phyloP scores from a whole-genome alignment of 1,140 invertebrate species.

The Brachionus rotundiformis region DNA sequence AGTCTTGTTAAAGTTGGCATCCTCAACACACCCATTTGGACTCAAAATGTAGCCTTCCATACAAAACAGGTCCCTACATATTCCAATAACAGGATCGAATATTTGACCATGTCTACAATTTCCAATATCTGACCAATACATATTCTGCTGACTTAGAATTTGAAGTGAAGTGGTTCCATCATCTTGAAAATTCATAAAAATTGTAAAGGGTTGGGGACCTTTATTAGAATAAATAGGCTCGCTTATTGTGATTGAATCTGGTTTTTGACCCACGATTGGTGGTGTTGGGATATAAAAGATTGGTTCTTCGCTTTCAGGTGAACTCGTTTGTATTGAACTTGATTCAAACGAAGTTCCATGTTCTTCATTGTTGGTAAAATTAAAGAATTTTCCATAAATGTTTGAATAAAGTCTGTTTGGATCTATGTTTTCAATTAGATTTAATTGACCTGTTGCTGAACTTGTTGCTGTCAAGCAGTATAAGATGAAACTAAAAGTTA shows the following conservation, averaged over 20 bases:
- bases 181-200: conserved; percentile 49
- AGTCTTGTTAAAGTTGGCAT: conserved; percentile 17
- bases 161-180: conserved; percentile 43
- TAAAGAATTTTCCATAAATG: conserved; percentile 18
- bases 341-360: background rate
- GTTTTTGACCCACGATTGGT: background rate
- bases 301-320: background rate
- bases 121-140: conserved; percentile 35
- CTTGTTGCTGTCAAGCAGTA: background rate
- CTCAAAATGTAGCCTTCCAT: conserved; percentile 19
- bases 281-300: background rate
- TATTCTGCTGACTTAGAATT: conserved; percentile 19
- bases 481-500: background rate
- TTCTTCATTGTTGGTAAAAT: no score
- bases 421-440: background rate
- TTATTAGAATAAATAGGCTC: conserved; percentile 1
- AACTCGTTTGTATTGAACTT: background rate
- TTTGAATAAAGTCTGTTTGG: background rate
- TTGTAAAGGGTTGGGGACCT: conserved; percentile 41
- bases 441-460: background rate
- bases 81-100: conserved; percentile 1
- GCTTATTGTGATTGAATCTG: background rate
- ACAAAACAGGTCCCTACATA: conserved; percentile 48
- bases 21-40: background rate
- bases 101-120: conserved; percentile 48